phyloP scores from a whole-genome alignment of 2,113 vertebrate species.

The Bungarus multicinctus region DNA sequence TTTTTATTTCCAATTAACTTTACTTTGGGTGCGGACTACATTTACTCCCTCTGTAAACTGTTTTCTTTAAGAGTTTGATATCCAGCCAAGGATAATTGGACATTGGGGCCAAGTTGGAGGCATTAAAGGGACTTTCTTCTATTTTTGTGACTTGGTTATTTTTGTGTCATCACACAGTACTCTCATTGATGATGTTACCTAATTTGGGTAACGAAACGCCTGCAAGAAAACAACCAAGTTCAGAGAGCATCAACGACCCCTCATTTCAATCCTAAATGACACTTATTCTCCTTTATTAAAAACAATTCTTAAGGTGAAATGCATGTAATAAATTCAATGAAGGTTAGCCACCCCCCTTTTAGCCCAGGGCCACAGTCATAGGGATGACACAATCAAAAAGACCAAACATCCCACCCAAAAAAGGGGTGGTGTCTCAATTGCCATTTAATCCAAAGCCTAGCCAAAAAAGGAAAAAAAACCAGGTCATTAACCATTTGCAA shows the following conservation, averaged over 20 bases:
- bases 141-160: too few species aligned
- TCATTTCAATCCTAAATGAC: neutral
- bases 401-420: neutral
- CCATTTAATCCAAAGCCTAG: neutral
- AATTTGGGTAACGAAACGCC: neutral
- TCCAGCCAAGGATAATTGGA: too few species aligned
- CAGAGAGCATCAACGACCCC: neutral
- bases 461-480: neutral
- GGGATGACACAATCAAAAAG: neutral
- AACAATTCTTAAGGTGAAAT: constrained; percentile 13
- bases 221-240: neutral
- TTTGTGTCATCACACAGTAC: too few species aligned
- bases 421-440: neutral
- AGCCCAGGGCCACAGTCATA: neutral
- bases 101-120: too few species aligned
- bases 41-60: too few species aligned
- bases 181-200: neutral
- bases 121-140: too few species aligned
- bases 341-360: neutral
- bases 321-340: neutral
- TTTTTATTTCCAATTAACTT: too few species aligned
- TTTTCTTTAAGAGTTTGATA: too few species aligned
- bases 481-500: neutral
- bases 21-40: too few species aligned
- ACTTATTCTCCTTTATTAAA: neutral